Percentiles rank a stretch among this genome's conserved stretches.
Evolutionary conservation across 2,888 invertebrate genomes (phyloP).

Genomic region (Amblyjoppa proteus): DNA sequence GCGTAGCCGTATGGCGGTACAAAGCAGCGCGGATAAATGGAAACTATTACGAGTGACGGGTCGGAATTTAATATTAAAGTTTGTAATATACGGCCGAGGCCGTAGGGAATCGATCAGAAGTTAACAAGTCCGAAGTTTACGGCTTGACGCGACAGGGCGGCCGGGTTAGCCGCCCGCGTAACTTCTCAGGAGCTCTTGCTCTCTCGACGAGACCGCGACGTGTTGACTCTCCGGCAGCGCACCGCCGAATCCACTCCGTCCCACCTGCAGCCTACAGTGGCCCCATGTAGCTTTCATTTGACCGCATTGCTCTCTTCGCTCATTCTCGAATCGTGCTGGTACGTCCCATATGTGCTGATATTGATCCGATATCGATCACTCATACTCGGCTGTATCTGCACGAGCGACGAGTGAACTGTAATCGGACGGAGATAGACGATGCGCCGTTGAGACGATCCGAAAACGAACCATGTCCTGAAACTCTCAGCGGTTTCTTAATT

Average conservation of each 20-base stretch:
- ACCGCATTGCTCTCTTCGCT: neutral
- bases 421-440: slow-evolving; percentile 25
- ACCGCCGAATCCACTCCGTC: slow-evolving; percentile 15
- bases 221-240: slow-evolving; percentile 8
- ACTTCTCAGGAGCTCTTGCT: slow-evolving; percentile 9
- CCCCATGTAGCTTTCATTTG: slow-evolving; percentile 29
- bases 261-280: slow-evolving; percentile 2
- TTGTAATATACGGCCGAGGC: slow-evolving; percentile 77
- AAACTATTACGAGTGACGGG: slow-evolving; percentile 77
- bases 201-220: slow-evolving; percentile 16
- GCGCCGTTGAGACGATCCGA: slow-evolving; percentile 43
- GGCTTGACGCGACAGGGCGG: slow-evolving; percentile 75
- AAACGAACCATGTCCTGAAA: slow-evolving; percentile 32
- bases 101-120: slow-evolving; percentile 79
- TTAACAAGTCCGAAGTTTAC: slow-evolving; percentile 80
- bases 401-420: no score
- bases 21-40: slow-evolving; percentile 72
- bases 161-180: slow-evolving; percentile 10
- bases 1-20: slow-evolving; percentile 42
- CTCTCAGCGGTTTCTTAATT: neutral
- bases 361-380: neutral
- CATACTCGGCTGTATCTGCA: no score
- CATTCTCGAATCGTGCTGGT: slow-evolving; percentile 16
- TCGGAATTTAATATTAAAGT: slow-evolving; percentile 80
- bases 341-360: slow-evolving; percentile 15